Conservation (phyloP, 2,888 invertebrate genomes). For the Calliscelio sp. region DNA sequence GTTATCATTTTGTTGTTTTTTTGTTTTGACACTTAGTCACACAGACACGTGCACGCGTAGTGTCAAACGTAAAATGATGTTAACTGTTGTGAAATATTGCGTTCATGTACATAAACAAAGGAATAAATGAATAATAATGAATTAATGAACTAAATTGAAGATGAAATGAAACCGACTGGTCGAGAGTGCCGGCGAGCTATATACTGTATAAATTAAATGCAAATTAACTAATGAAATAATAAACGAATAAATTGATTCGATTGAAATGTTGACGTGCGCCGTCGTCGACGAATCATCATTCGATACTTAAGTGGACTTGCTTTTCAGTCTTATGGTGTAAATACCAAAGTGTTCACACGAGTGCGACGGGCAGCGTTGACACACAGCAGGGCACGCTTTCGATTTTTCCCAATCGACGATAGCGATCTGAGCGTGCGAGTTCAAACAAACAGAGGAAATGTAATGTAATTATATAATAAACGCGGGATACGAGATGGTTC, state of each 20-base stretch:
- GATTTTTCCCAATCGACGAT: slow-evolving; percentile 12
- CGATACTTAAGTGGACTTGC: slow-evolving; percentile 21
- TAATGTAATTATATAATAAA: slow-evolving; percentile 22
- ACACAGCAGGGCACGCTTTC: slow-evolving; percentile 10
- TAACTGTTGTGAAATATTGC: slow-evolving; percentile 67
- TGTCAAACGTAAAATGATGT: slow-evolving; percentile 32
- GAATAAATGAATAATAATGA: slow-evolving; percentile 4
- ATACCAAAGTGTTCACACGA: slow-evolving; percentile 78
- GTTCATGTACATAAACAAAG: slow-evolving; percentile 59
- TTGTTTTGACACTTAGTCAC: slow-evolving; percentile 2
- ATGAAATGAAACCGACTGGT: no score
- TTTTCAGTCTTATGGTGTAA: slow-evolving; percentile 62
- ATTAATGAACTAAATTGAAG: no score
- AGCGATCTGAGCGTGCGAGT: not conserved
- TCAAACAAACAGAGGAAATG: not conserved
- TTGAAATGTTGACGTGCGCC: slow-evolving; percentile 3
- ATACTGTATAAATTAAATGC: slow-evolving; percentile 48
- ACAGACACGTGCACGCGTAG: slow-evolving; percentile 20
- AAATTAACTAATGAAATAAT: no score
- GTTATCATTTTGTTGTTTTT: no score
- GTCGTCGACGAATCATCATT: slow-evolving; percentile 10
- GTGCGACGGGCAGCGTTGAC: slow-evolving; percentile 25
- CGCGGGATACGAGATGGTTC: slow-evolving; percentile 1
- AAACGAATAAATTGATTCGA: no score
- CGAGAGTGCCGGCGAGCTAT: not conserved